A percentile compares a stretch with the other conserved stretches of the same genome.
Evolutionary conservation across 2,888 invertebrate genomes (phyloP).

Genomic region (Holacanthella duospinosa): DNA sequence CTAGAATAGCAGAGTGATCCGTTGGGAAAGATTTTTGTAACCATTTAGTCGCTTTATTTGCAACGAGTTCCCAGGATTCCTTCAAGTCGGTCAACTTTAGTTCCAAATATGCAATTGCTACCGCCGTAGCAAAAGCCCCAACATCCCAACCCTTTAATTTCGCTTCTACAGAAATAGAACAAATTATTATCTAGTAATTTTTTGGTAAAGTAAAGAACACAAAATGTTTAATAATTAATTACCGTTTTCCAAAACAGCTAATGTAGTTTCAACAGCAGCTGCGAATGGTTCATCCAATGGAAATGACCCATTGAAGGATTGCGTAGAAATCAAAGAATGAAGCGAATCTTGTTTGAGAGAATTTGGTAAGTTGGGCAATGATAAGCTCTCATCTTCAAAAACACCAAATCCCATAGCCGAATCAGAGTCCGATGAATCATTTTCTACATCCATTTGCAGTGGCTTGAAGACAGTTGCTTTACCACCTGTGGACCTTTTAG

Average conservation of each 20-base stretch:
- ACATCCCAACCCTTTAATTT: constrained; percentile 15
- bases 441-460: background rate
- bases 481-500: too few species aligned
- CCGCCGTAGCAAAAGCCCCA: constrained; percentile 26
- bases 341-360: constrained; percentile 12
- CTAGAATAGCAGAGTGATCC: background rate
- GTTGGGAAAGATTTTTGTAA: constrained; percentile 9
- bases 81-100: constrained; percentile 18
- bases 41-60: constrained; percentile 32
- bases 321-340: constrained; percentile 16
- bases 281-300: constrained; percentile 12
- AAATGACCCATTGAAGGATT: constrained; percentile 25
- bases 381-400: too few species aligned
- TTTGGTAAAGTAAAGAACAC: background rate
- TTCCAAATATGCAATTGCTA: constrained; percentile 27
- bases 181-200: background rate
- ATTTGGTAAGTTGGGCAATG: too few species aligned
- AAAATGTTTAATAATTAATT: constrained; percentile 5
- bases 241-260: constrained; percentile 15
- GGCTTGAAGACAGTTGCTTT: too few species aligned
- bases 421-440: background rate
- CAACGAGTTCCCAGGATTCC: constrained; percentile 33
- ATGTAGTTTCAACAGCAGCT: constrained; percentile 8
- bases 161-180: constrained; percentile 17
- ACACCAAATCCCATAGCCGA: too few species aligned